Percentiles rank a stretch among this genome's conserved stretches.
Evolutionary conservation across 2,113 vertebrate genomes (phyloP).

Genomic region (Megaleporinus macrocephalus): DNA sequence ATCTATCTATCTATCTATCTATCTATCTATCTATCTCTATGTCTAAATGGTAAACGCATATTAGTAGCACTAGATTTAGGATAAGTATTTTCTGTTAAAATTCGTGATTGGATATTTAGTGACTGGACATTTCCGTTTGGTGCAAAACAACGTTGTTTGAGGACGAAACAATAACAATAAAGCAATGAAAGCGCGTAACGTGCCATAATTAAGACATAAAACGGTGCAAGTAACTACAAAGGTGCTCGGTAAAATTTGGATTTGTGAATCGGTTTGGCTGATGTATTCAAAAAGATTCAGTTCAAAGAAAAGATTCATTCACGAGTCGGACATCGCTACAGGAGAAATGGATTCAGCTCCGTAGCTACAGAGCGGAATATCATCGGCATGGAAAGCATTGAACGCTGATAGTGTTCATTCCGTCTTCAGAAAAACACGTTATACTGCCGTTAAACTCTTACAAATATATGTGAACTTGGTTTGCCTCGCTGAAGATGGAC

Average conservation of each 20-base stretch:
- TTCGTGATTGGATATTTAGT: no score
- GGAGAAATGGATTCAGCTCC: neutral
- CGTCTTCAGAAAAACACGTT: neutral
- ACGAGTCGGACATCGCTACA: neutral
- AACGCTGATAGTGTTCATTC: neutral
- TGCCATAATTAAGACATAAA: neutral
- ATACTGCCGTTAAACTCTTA: neutral
- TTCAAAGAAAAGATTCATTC: neutral
- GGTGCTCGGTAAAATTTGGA: neutral
- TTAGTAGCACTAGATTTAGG: no score
- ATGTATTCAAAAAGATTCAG: neutral
- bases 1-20: no score
- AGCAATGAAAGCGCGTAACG: no score
- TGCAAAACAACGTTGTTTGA: no score
- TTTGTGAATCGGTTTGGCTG: neutral
- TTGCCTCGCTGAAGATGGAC: conserved; percentile 67
- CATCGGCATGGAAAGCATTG: conserved; percentile 27
- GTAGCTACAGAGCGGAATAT: neutral
- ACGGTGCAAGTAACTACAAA: neutral
- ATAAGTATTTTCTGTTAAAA: no score
- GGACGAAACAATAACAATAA: no score
- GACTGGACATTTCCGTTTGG: no score
- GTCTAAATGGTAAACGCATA: no score
- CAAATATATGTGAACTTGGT: conserved; percentile 7
- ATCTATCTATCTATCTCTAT: no score